Evolutionary conservation across 2,888 invertebrate species (phyloP).

Genomic region (Patella caerulea): DNA sequence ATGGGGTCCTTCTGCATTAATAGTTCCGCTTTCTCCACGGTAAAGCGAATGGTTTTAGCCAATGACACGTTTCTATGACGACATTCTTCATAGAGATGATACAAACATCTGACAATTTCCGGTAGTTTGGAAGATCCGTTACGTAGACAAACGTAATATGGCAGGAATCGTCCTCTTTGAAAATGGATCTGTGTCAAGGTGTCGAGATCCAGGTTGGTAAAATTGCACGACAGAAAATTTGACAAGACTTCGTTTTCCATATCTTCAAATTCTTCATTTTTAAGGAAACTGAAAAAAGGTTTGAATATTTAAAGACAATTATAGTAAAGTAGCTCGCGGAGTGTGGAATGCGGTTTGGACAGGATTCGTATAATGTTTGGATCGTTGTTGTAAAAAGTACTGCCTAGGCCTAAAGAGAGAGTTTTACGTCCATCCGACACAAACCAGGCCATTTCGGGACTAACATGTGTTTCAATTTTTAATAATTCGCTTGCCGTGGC

Average conservation of each 20-base stretch:
- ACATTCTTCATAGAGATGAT: background rate
- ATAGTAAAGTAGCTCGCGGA: too few species aligned
- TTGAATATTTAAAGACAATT: too few species aligned
- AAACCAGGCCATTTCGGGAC: too few species aligned
- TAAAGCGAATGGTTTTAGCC: background rate
- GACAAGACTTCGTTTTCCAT: background rate
- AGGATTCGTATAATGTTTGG: too few species aligned
- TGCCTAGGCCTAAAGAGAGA: too few species aligned
- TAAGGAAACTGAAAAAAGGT: background rate
- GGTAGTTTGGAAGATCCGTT: background rate
- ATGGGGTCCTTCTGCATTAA: background rate
- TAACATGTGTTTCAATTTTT: too few species aligned
- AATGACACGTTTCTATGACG: background rate
- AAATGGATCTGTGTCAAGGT: background rate
- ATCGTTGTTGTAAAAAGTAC: too few species aligned
- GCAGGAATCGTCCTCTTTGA: background rate
- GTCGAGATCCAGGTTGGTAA: background rate
- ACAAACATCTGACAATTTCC: background rate
- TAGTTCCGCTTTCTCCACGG: background rate
- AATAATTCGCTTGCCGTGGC: too few species aligned
- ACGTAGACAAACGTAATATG: background rate
- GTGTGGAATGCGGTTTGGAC: too few species aligned
- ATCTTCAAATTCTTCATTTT: background rate
- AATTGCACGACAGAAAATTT: background rate
- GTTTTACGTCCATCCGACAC: too few species aligned